Evolutionary conservation across 2,113 vertebrate genomes (phyloP), one percentile per base, ranked within the genome.

Genomic region (Gulo gulo): DNA sequence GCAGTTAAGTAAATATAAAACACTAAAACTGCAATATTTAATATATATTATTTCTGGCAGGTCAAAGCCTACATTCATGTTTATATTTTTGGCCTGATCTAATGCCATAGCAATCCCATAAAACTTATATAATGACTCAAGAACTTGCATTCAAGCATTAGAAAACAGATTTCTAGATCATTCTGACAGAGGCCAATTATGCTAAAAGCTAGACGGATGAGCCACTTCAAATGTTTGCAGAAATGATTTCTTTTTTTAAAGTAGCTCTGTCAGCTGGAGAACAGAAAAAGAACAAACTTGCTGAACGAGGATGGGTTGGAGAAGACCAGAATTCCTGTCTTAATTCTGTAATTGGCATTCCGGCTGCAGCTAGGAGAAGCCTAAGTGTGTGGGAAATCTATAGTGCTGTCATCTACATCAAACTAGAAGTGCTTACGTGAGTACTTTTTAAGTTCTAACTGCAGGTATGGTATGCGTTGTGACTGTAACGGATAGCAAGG

Each of bases 191-290:
- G 57, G 84, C 73, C 39, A 94, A 65, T 80, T 96, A 84, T 90
- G 76, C 93, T 94, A 73, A 86, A 90, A 82, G 73, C 95, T 95
- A 96, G 88, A 91, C 85, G 71, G 59, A 91, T 91, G 94, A 91
- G 88, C 93, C 80, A 74, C 81, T 88, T 97, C 91, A 88, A 95
- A 97, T 91, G 78, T 97, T 80, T 95, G 88, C 95, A 98, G 93
- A 97, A 96, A 94, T 69, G 65, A 95, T 81, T 98, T 97, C 93
- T 98, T 97, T 97, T 98, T 98, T 96, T n/a, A 95, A 98, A 97
- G 95, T 93, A 97, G 96, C 95, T 79, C 92, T 91, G 96, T 97
- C 95, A 98, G 95, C 97, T 86, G 36, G 23, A 96, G 94, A 93
- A 78, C 93, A 94, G 79, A 78, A 91, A 78, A 92, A 97, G 88